A percentile compares a stretch with the other conserved stretches of the same genome.
These are phyloP conservation scores for Tanytarsus gracilentus DNA, from an alignment of 2,888 invertebrate genomes.

Conservation along the genomic window DNA sequence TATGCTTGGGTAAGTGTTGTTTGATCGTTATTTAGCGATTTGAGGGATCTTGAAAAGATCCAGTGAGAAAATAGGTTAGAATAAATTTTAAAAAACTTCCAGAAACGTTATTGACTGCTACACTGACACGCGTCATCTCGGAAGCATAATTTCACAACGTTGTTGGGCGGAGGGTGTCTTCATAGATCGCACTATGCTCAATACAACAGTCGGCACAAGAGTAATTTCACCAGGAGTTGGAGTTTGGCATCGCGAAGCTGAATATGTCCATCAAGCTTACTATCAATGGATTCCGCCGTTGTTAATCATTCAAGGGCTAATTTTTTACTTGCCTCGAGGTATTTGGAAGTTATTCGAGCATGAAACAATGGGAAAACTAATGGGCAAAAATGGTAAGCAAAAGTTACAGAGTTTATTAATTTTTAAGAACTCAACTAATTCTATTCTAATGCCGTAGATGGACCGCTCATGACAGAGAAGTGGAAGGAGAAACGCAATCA, in stretches of 20 bases:
- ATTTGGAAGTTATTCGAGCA: neutral
- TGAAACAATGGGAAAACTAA: neutral
- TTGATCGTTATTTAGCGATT: no score
- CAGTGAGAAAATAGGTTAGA: no score
- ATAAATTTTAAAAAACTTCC: no score
- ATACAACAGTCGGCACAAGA: neutral
- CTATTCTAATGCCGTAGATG: neutral
- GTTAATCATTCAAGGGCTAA: neutral
- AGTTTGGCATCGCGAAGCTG: neutral
- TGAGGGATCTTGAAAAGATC: no score
- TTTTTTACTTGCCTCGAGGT: neutral
- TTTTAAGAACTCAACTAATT: neutral
- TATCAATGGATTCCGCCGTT: conserved; percentile 24
- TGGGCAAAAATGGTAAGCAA: neutral
- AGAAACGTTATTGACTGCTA: no score
- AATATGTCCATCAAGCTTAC: neutral
- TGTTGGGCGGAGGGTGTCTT: conserved; percentile 17
- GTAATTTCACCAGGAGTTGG: neutral
- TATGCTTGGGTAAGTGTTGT: no score
- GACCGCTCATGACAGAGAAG: neutral
- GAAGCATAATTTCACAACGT: no score
- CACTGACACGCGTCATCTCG: no score
- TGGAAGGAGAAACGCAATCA: neutral
- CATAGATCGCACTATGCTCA: neutral
- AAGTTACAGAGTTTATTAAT: neutral